Evolutionary conservation across 2,113 vertebrate species (phyloP).

Genomic region (Cynocephalus volans): DNA sequence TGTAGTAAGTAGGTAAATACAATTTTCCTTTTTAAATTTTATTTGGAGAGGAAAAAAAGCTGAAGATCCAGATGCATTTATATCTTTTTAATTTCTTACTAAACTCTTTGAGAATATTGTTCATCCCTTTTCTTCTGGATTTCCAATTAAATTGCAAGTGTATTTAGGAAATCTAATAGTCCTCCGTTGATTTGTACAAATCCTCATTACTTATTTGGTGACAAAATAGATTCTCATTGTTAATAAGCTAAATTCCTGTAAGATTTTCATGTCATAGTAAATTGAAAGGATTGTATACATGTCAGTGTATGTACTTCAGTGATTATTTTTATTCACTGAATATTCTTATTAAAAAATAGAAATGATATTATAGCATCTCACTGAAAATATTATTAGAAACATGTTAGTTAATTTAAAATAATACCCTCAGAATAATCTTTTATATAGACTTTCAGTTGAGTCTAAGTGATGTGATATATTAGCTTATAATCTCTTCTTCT

Average conservation of each 20-base stretch:
- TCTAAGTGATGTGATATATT: neutral
- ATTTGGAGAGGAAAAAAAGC: neutral
- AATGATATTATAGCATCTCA: conserved; percentile 12
- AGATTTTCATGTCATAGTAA: neutral
- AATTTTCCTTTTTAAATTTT: conserved; percentile 47
- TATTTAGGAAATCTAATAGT: neutral
- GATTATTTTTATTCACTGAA: neutral
- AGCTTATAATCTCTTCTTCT: neutral
- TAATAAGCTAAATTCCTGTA: neutral
- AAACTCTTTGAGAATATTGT: conserved; percentile 45
- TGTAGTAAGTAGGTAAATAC: conserved; percentile 20
- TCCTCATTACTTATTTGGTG: neutral
- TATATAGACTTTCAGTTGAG: neutral
- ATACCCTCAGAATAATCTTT: conserved; percentile 31
- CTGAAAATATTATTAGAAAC: conserved; percentile 50
- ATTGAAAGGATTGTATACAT: neutral
- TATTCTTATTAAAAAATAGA: conserved; percentile 44
- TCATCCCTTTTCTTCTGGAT: neutral
- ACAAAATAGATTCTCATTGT: neutral
- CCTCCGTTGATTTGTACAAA: neutral
- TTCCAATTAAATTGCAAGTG: neutral
- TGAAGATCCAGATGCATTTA: neutral
- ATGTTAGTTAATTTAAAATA: conserved; percentile 55
- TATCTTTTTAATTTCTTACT: neutral
- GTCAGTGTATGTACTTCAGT: neutral